These are phyloP conservation scores for Cheilinus undulatus DNA, from an alignment of 2,113 vertebrate species.

Conservation along the genomic window DNA sequence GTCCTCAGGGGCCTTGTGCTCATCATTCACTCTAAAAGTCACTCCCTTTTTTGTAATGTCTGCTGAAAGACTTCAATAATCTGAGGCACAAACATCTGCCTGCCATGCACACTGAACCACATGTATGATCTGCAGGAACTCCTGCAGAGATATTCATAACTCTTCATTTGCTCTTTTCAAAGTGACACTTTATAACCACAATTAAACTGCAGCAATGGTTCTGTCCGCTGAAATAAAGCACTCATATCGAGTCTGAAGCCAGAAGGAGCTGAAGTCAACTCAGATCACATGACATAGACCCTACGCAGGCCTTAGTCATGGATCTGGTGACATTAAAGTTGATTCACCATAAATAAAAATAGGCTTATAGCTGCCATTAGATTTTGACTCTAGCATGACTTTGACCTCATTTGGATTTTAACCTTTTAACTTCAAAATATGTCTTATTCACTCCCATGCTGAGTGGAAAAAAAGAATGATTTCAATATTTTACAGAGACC, in stretches of 20 bases:
- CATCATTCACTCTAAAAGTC: slow-evolving; percentile 42
- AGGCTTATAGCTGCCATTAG: background rate
- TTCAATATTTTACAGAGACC: too few species aligned
- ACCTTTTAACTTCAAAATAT: background rate
- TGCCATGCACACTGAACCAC: slow-evolving; percentile 41
- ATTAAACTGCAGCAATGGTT: slow-evolving; percentile 7
- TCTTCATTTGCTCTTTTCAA: slow-evolving; percentile 15
- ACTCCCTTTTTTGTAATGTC: slow-evolving; percentile 35
- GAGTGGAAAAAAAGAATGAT: too few species aligned
- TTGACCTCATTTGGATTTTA: background rate
- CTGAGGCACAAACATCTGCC: slow-evolving; percentile 38
- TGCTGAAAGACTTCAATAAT: slow-evolving; percentile 28
- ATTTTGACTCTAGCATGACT: background rate
- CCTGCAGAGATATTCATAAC: slow-evolving; percentile 30
- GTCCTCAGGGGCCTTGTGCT: slow-evolving; percentile 24
- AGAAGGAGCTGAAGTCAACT: background rate
- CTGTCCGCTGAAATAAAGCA: background rate
- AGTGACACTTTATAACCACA: slow-evolving; percentile 25
- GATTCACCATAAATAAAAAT: background rate
- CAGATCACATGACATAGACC: slow-evolving; percentile 3
- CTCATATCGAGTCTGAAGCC: background rate
- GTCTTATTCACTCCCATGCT: background rate
- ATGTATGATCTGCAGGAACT: slow-evolving; percentile 31
- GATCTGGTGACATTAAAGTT: slow-evolving; percentile 3
- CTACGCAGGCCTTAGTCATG: background rate